These are phyloP conservation scores for Microplitis mediator DNA, from an alignment of 1,140 invertebrate genomes.

Conservation along the genomic window DNA sequence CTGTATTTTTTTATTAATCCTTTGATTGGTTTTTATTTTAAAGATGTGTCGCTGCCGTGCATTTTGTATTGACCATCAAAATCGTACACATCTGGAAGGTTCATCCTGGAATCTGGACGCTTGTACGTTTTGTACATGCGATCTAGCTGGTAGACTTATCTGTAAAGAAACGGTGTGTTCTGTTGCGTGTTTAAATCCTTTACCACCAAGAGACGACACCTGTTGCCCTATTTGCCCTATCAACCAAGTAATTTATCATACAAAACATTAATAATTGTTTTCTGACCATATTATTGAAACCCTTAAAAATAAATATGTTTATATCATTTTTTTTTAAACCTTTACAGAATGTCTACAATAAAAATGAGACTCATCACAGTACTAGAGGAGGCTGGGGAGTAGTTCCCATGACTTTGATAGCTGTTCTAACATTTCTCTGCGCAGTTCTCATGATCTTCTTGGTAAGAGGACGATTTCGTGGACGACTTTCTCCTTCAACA, in stretches of 20 bases:
- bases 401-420: conserved; percentile 51
- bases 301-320: no score
- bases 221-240: conserved; percentile 56
- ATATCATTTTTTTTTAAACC: background rate
- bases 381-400: conserved; percentile 47
- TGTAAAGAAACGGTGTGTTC: conserved; percentile 55
- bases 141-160: conserved; percentile 44
- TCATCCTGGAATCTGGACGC: conserved; percentile 50
- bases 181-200: conserved; percentile 48
- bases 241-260: conserved; percentile 40
- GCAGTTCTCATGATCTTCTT: conserved; percentile 49
- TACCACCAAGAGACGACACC: conserved; percentile 44
- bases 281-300: background rate
- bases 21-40: conserved; percentile 8
- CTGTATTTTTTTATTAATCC: background rate
- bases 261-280: no score
- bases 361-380: conserved; percentile 30
- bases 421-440: conserved; percentile 46
- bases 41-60: conserved; percentile 53
- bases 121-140: conserved; percentile 53
- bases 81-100: conserved; percentile 50
- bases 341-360: conserved; percentile 32
- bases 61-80: conserved; percentile 48
- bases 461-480: conserved; percentile 49
- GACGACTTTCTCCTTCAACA: conserved; percentile 47